Evolutionary conservation across 2,888 invertebrate species (phyloP), one percentile per base, ranked within the genome.

Genomic region (Dynastes maya): DNA sequence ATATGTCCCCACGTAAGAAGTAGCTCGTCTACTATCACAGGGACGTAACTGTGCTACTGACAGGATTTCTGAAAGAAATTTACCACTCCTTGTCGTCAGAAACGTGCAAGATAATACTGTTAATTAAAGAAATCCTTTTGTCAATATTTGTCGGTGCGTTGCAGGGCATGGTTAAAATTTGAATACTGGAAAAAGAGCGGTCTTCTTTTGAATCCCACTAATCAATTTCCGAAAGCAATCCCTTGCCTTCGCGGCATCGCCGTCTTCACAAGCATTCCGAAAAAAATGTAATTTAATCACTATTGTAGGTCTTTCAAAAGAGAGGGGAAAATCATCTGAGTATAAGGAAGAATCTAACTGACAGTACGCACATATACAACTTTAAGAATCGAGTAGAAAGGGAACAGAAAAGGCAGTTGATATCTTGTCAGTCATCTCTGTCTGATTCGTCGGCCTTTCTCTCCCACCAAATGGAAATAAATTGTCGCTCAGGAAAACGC

Each of bases 401-500:
- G 22, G 65, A 29, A 68, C 11, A 68, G 22, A 68, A 68, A 49
- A n/a, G 32, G 11, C 51, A 27, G 11, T 5, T 37, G 29, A 29
- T 68, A 13, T 68, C 22, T 27, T 51, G 51, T 68, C 51, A 68
- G 68, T 68, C 72, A 72, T 72, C 58, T 72, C 40, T 72, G 72
- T 58, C 72, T 40, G 72, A n/a, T 72, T 58, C 40, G 6, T 32
- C 58, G 37, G 72, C 58, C 61, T 58, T 40, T 72, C 45, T 72
- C 72, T 72, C 55, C 29, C 40, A 61, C 16, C 72, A 72, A 72
- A 72, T 72, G 58, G 72, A 72, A 72, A 72, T 72, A 72, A 72
- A 72, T 72, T 72, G 58, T 72, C 72, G 58, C 55, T 9, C 40
- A 22, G 8, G 49, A 67, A 67, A 67, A 67, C 11, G 49, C 22